These are phyloP conservation scores for Rhodophaea formosa DNA, from an alignment of 2,888 invertebrate species.

Conservation along the genomic window DNA sequence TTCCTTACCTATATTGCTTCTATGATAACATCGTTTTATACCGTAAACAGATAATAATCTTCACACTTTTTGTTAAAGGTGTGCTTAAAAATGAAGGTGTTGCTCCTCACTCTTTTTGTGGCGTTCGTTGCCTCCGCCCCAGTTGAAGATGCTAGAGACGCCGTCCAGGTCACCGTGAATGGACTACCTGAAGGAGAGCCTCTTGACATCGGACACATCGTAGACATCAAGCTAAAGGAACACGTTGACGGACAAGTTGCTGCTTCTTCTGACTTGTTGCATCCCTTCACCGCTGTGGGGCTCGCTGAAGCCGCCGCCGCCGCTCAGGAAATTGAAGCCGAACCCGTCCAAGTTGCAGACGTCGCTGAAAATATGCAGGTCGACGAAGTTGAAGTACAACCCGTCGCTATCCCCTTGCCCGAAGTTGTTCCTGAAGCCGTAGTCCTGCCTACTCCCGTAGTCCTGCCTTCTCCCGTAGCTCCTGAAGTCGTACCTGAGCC, in stretches of 20 bases:
- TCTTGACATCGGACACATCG: slow-evolving; percentile 48
- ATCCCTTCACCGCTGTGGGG: slow-evolving; percentile 53
- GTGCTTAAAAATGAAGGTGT: slow-evolving; percentile 50
- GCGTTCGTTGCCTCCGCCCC: slow-evolving; percentile 52
- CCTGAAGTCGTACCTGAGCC: background rate
- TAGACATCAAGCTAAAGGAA: slow-evolving; percentile 52
- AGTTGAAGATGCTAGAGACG: slow-evolving; percentile 38
- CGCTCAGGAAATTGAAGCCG: slow-evolving; percentile 28
- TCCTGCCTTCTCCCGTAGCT: slow-evolving; percentile 9
- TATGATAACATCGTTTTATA: background rate
- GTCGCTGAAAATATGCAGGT: slow-evolving; percentile 27
- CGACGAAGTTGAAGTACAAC: slow-evolving; percentile 13
- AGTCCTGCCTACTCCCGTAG: slow-evolving; percentile 14
- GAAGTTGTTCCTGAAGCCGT: background rate
- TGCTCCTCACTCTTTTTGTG: slow-evolving; percentile 54
- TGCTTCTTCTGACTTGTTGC: slow-evolving; percentile 43
- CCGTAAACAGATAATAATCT: background rate
- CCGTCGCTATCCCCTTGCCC: too few relatives aligned
- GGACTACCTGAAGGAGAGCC: slow-evolving; percentile 53
- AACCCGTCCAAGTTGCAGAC: slow-evolving; percentile 24
- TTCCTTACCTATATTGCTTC: background rate
- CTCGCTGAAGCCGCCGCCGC: slow-evolving; percentile 49
- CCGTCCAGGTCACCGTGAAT: slow-evolving; percentile 57
- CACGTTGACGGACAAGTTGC: slow-evolving; percentile 44
- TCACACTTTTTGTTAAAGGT: slow-evolving; percentile 35